Evolutionary conservation across 2,888 invertebrate species (phyloP), one percentile per base, ranked within the genome.

Genomic region (Dryocosmus kuriphilus): DNA sequence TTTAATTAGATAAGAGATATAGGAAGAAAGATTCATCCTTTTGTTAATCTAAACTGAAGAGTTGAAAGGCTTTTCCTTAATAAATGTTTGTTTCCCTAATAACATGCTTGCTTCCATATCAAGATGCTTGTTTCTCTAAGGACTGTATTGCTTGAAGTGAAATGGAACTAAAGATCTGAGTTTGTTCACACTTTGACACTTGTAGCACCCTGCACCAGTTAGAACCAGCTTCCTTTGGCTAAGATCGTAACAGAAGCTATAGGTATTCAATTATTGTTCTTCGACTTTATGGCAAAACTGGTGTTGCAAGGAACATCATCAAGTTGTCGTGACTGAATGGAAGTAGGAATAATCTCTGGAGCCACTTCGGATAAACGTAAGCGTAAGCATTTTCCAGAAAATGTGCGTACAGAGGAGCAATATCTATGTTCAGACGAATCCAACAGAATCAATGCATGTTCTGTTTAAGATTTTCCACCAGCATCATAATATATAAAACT

Each of bases 191-290:
- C 46, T 19, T n/a, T 19, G 46, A 2, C 46, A 46, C n/a, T 46
- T 46, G n/a, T n/a, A 46, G 0, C 14, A 46, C 7, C 46, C 19
- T 0, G n/a, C n/a, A 19, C 1, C 0, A 46, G n/a, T 51, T 46
- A 27, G 27, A 41, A 41, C 41, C 16, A 41, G 14, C 4, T 51
- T 71, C 51, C 5, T 11, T 11, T n/a, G 38, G 41, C 41, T 71
- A 32, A 71, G 71, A n/a, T 71, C 30, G n/a, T 71, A 71, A 11
- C n/a, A 51, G 51, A 71, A 71, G 46, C 5, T 51, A 30, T n/a
- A n/a, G n/a, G n/a, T n/a, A n/a, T n/a, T 30, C 71, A 51, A 51
- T 71, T 71, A 51, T 71, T 71, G 71, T 71, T 51, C 19, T 27
- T 71, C 27, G 8, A 14, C 51, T 30, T 71, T 71, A 51, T 27